phyloP scores from a whole-genome alignment of 2,888 invertebrate genomes.

The Pyrochroa serraticornis region DNA sequence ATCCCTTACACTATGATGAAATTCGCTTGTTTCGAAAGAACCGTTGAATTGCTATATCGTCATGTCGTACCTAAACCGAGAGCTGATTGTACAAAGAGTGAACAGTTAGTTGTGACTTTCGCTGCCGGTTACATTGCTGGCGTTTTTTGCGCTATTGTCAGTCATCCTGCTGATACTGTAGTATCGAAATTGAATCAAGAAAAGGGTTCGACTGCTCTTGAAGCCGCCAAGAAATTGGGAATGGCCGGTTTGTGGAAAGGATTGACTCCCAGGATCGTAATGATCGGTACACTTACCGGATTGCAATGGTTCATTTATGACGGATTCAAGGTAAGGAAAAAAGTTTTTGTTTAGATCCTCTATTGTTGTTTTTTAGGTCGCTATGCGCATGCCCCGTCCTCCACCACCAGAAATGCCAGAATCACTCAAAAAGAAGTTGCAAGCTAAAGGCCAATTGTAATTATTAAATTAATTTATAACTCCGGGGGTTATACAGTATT shows the following conservation, averaged over 20 bases:
- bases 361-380: constrained; percentile 58
- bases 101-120: constrained; percentile 95
- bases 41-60: constrained; percentile 88
- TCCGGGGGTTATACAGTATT: constrained; percentile 34
- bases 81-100: constrained; percentile 86
- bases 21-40: constrained; percentile 98
- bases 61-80: constrained; percentile 95
- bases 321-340: constrained; percentile 67
- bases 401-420: constrained; percentile 97
- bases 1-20: constrained; percentile 99
- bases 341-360: constrained; percentile 2
- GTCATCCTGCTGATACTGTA: constrained; percentile 97
- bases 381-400: constrained; percentile 86
- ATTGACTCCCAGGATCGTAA: constrained; percentile 89
- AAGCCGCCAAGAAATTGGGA: constrained; percentile 79
- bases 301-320: constrained; percentile 98
- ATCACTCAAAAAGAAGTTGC: constrained; percentile 77
- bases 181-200: constrained; percentile 98
- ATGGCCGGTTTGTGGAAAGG: constrained; percentile 85
- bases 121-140: constrained; percentile 98
- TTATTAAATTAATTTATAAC: constrained; percentile 26
- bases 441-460: constrained; percentile 48
- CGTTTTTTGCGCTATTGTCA: constrained; percentile 98
- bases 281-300: constrained; percentile 97
- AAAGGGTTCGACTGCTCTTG: constrained; percentile 75